Evolutionary conservation across 64 coral and sea anemone species (phyloP), one percentile per base, ranked within the genome.

Genomic region (Actinia equina): DNA sequence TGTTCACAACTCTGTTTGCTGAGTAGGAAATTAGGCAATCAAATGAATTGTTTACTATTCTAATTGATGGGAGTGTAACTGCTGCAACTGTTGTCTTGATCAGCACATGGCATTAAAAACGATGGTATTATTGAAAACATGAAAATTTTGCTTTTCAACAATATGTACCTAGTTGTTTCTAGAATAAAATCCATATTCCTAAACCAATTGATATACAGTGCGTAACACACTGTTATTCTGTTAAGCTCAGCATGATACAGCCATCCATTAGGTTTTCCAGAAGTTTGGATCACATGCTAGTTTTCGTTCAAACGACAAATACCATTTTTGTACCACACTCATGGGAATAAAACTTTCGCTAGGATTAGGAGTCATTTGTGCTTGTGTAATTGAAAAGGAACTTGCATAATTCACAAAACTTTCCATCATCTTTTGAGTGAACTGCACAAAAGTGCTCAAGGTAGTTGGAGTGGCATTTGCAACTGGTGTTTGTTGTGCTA

Each of bases 371-470:
- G 86, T 93, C 97, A 99, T 99, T 91, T 95, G 90, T 6, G 85
- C 58, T 85, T 99, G 97, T 7, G 93, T 85, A n/a, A 86, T 57
- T 1, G 90, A 91, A 91, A 99, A 99, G 6, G 97, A 99, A n/a
- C 88, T 87, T 5, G 91, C 91, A 93, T 83, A 99, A 77, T 99
- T 99, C 59, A 99, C 92, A 90, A 99, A 99, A 79, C 90, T 99
- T 67, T 99, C 90, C 49, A 99, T 56, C 97, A 99, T 99, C 84
- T 99, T 99, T 59, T 95, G 93, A 6, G 97, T 99, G 83, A 91
- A 99, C 58, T 95, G 89, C 6, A 99, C 93, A 89, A 90, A 92
- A 82, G 90, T 82, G 93, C 95, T 95, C 22, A 99, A 74, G 22
- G 56, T 99, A 17, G 97, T 95, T 37, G 97, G 97, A 8, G 86